Percentiles rank a stretch among this genome's conserved stretches.
Evolutionary conservation across 1,140 invertebrate species (phyloP).

Genomic region (Ceratina australensis): DNA sequence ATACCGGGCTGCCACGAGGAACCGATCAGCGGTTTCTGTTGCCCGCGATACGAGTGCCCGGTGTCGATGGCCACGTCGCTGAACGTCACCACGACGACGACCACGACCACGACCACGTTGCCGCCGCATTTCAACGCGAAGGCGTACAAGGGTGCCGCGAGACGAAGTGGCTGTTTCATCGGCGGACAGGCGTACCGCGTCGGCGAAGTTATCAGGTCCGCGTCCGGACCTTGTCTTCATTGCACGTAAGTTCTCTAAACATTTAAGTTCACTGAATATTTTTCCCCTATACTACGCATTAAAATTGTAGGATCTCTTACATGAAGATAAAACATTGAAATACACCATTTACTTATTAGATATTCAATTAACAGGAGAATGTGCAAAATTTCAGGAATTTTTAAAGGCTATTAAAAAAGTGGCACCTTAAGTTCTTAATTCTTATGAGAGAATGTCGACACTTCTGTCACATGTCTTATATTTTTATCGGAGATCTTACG

Average conservation of each 20-base stretch:
- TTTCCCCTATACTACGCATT: too few relatives aligned
- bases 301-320: too few relatives aligned
- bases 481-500: too few relatives aligned
- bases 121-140: constrained; percentile 90
- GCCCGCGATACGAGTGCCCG: constrained; percentile 95
- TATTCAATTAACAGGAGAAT: too few relatives aligned
- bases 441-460: too few relatives aligned
- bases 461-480: too few relatives aligned
- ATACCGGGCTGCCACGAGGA: constrained; percentile 94
- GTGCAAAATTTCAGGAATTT: too few relatives aligned
- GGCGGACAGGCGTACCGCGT: constrained; percentile 90
- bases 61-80: constrained; percentile 89
- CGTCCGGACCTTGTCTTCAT: constrained; percentile 93
- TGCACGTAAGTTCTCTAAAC: constrained; percentile 88
- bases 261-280: too few relatives aligned
- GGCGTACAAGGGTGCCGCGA: constrained; percentile 86
- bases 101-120: constrained; percentile 91
- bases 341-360: too few relatives aligned
- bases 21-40: constrained; percentile 95
- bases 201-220: constrained; percentile 89
- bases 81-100: constrained; percentile 90
- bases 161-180: constrained; percentile 90
- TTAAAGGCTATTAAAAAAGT: too few relatives aligned
- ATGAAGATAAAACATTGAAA: too few relatives aligned
- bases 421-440: too few relatives aligned